Conservation (phyloP, 2,797 vertebrate species). For the Epinephelus malabaricus region DNA sequence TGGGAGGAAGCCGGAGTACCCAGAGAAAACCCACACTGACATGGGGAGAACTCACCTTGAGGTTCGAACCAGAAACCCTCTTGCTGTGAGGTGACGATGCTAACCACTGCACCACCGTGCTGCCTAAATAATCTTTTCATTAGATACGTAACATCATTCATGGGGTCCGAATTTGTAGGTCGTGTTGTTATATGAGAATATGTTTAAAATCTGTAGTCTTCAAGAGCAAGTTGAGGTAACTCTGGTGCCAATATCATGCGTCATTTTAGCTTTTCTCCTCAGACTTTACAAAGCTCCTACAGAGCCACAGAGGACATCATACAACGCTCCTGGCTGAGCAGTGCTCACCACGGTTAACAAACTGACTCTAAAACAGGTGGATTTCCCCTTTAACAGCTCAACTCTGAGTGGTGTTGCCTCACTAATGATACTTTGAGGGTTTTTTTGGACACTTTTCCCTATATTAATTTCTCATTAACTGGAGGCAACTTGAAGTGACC, state of each 20-base stretch:
- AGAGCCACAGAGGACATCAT: not conserved
- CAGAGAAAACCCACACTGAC: no score
- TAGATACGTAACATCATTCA: no score
- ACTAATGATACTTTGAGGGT: no score
- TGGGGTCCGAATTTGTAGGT: no score
- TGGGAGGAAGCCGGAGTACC: no score
- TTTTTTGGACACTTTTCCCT: not conserved
- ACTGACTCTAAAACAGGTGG: not conserved
- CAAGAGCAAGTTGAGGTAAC: not conserved
- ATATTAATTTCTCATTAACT: slow-evolving; percentile 7
- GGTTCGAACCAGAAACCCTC: no score
- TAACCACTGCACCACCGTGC: no score
- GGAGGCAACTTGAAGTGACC: not conserved
- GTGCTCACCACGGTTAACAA: not conserved
- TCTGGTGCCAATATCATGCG: not conserved
- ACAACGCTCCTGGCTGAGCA: not conserved
- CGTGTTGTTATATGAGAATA: no score
- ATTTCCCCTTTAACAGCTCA: not conserved
- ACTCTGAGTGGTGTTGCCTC: not conserved
- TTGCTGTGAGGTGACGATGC: no score
- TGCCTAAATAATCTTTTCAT: no score
- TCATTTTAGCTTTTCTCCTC: slow-evolving; percentile 8
- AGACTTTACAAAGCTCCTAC: slow-evolving; percentile 14
- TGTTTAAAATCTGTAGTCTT: not conserved
- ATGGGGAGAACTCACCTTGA: no score